Evolutionary conservation across 2,113 vertebrate genomes (phyloP).

Genomic region (Apteryx mantelli): DNA sequence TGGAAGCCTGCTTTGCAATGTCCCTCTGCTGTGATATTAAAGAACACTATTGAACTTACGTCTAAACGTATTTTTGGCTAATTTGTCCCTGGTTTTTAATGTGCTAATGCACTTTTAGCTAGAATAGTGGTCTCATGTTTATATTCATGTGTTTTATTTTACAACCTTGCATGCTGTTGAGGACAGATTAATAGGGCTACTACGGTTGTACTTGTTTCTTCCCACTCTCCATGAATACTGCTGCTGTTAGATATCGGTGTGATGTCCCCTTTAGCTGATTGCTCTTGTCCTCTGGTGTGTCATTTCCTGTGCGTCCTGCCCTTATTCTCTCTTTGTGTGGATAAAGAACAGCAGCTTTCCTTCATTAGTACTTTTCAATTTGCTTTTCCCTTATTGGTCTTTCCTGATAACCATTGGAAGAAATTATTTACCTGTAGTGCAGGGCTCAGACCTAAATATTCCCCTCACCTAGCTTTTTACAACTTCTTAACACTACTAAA

Average conservation of each 20-base stretch:
- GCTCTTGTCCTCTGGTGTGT: neutral
- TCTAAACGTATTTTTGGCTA: neutral
- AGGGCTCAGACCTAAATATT: neutral
- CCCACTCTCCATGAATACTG: neutral
- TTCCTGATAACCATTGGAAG: neutral
- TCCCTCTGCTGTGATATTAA: neutral
- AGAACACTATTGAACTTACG: neutral
- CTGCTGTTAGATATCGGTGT: neutral
- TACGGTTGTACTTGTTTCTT: neutral
- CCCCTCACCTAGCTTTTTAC: neutral
- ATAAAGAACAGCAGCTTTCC: neutral
- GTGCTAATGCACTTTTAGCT: neutral
- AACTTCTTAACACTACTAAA: neutral
- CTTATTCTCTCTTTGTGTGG: neutral
- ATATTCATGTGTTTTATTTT: neutral
- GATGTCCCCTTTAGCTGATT: accelerated
- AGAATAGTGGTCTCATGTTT: neutral
- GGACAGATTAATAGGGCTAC: neutral
- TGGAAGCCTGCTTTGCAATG: neutral
- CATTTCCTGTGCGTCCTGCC: neutral
- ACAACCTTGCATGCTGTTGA: neutral
- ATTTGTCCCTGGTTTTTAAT: neutral
- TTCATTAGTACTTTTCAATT: neutral
- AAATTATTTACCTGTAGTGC: neutral
- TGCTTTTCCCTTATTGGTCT: neutral